These are phyloP conservation scores for Crotalus helleri DNA, from an alignment of 2,113 vertebrate genomes.

Conservation along the genomic window DNA sequence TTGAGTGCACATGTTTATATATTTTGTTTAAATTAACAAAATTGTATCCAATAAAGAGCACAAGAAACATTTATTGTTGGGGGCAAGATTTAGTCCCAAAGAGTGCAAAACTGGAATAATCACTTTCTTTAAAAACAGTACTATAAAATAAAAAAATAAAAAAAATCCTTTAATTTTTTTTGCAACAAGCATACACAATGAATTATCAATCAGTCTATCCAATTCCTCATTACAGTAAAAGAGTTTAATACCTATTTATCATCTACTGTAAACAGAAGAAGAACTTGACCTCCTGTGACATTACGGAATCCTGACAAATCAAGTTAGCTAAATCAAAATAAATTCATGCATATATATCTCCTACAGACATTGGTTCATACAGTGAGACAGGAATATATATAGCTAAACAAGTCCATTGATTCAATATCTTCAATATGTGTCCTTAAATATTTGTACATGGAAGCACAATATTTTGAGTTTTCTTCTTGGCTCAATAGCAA, in stretches of 20 bases:
- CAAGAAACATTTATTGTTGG: constrained; percentile 52
- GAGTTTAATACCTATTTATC: constrained; percentile 68
- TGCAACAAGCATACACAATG: constrained; percentile 86
- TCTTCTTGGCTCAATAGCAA: not conserved
- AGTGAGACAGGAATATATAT: not conserved
- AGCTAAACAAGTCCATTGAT: not conserved
- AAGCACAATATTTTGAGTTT: not conserved
- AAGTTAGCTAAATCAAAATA: constrained; percentile 34
- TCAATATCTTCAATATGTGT: not conserved
- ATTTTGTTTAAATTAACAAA: constrained; percentile 41
- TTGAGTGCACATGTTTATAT: constrained; percentile 33
- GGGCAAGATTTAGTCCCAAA: constrained; percentile 66
- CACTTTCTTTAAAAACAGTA: constrained; percentile 61
- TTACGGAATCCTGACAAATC: constrained; percentile 84
- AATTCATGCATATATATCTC: not conserved
- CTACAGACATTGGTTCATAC: not conserved
- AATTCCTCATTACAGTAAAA: constrained; percentile 64
- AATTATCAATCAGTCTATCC: constrained; percentile 70
- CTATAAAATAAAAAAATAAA: constrained; percentile 68
- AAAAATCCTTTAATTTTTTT: constrained; percentile 74
- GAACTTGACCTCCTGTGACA: constrained; percentile 81
- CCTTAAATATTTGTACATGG: not conserved
- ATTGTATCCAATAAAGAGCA: constrained; percentile 49
- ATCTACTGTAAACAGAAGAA: constrained; percentile 82
- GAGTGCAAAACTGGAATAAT: constrained; percentile 74